Base-by-base conservation (phyloP, 30 jellyfish, hydroid and myxozoan species). In the Nemopilema nomurai region DNA sequence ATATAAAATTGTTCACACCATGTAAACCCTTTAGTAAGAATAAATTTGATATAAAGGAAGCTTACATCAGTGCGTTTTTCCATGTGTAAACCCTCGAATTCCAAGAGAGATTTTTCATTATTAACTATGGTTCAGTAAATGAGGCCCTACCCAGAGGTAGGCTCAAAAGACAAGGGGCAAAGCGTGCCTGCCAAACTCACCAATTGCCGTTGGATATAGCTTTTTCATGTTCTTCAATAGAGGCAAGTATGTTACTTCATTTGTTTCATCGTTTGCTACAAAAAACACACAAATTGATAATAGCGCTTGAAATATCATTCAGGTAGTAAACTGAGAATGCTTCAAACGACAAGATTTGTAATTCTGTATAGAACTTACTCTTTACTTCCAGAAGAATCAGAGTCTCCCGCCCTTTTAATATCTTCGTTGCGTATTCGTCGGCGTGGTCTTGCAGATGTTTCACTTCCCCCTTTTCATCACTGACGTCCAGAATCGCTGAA, bases 381-480 rank as follows among this genome's bases (percentile, higher is more conserved):
- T 18, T 66, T 16, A 84, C 33, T 62, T 84, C 93, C 53, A 84
- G 16, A 0, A 84, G 83, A 17, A 84, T 74, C 50, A 84, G 67
- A 13, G 18, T 65, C 67, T 84, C 93, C 64, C 93, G 73, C 50
- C 79, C 93, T 64, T 84, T 84, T 76, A 84, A 52, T 49, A 28
- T 21, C 16, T 80, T 52, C 0, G 63, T 84, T 0, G 93, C 93
- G 22, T 84, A 84, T 26, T 84, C 93, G 8, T 29, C 53, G 7
- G 20, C 53, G 77, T 84, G 87, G 8, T 64, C 83, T 65, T 84
- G 93, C 0, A 84, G 84, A 49, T 84, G 87, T 84, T 84, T 84
- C 3, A 84, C 65, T 32, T 84, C 93, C 20, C 93, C 93, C 28
- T 74, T 73, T 84, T 78, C 84, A 66, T 84, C 87, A 62, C 93